Evolutionary conservation across 2,113 vertebrate genomes (phyloP).

Genomic region (Vombatus ursinus): DNA sequence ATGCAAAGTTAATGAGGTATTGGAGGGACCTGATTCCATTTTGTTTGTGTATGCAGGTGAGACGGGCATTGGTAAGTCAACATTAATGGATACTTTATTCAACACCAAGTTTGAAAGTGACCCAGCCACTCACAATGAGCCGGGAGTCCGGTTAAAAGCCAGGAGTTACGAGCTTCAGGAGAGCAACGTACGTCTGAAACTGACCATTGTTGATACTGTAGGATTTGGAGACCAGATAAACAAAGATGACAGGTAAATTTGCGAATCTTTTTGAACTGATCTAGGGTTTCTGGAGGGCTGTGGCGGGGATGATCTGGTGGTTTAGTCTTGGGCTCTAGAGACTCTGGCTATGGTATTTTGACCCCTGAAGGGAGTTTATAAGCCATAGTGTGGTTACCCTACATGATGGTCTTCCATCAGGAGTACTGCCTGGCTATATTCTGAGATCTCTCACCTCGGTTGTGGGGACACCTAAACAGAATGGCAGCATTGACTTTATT

Average conservation of each 20-base stretch:
- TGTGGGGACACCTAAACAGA: not conserved
- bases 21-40: slow-evolving; percentile 32
- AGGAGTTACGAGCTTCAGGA: slow-evolving; percentile 90
- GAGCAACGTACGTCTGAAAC: slow-evolving; percentile 88
- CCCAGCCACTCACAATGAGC: slow-evolving; percentile 88
- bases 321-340: not conserved
- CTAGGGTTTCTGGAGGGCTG: not conserved
- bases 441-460: not conserved
- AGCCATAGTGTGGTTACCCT: slow-evolving; percentile 9
- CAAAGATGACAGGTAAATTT: slow-evolving; percentile 88
- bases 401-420: slow-evolving; percentile 39
- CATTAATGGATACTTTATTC: slow-evolving; percentile 90
- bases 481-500: not conserved
- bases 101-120: slow-evolving; percentile 90
- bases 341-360: not conserved
- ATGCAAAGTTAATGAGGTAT: not conserved
- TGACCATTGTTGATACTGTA: slow-evolving; percentile 88
- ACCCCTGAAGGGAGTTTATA: not conserved
- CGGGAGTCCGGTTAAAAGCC: slow-evolving; percentile 88
- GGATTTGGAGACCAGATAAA: slow-evolving; percentile 91
- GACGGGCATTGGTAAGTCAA: slow-evolving; percentile 89
- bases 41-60: slow-evolving; percentile 79
- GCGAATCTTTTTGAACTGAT: not conserved
- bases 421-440: not conserved
- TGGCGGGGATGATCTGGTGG: not conserved